Percentiles rank a stretch among this genome's conserved stretches.
These are phyloP conservation scores for Brachionus rotundiformis DNA, from an alignment of 1,140 invertebrate species.

Conservation along the genomic window DNA sequence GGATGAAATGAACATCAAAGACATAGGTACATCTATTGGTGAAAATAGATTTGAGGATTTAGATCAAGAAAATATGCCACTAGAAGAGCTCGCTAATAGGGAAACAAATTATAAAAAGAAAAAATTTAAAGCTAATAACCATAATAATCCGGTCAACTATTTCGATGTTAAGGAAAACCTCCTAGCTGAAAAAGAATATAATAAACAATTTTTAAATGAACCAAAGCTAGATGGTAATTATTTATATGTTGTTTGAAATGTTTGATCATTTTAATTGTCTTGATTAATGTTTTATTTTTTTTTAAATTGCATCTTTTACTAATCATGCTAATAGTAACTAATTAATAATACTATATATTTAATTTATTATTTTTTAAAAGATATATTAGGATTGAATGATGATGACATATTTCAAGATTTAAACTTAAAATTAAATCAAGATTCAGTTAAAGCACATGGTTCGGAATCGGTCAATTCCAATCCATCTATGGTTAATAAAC, in stretches of 20 bases:
- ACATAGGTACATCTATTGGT: slow-evolving; percentile 36
- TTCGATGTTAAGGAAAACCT: slow-evolving; percentile 33
- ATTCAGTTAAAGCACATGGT: background rate
- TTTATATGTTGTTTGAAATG: slow-evolving; percentile 12
- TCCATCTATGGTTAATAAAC: slow-evolving; percentile 25
- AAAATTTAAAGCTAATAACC: background rate
- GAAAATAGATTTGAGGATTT: slow-evolving; percentile 37
- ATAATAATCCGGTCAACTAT: slow-evolving; percentile 10
- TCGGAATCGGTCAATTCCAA: background rate
- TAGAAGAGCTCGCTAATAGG: slow-evolving; percentile 19
- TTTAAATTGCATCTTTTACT: background rate
- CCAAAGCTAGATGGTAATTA: background rate
- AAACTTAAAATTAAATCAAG: slow-evolving; percentile 17
- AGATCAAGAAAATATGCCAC: slow-evolving; percentile 31
- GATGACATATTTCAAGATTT: slow-evolving; percentile 7
- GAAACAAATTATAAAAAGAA: slow-evolving; percentile 20
- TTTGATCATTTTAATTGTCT: background rate
- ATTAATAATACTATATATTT: background rate
- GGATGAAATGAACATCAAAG: slow-evolving; percentile 32
- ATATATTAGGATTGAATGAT: background rate
- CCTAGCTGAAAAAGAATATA: slow-evolving; percentile 23
- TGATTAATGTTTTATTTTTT: background rate
- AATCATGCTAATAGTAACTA: background rate
- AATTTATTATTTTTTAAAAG: background rate
- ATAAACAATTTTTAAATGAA: slow-evolving; percentile 40